Conservation (phyloP, 2,797 vertebrate genomes). For the Sebastes steindachneri region DNA sequence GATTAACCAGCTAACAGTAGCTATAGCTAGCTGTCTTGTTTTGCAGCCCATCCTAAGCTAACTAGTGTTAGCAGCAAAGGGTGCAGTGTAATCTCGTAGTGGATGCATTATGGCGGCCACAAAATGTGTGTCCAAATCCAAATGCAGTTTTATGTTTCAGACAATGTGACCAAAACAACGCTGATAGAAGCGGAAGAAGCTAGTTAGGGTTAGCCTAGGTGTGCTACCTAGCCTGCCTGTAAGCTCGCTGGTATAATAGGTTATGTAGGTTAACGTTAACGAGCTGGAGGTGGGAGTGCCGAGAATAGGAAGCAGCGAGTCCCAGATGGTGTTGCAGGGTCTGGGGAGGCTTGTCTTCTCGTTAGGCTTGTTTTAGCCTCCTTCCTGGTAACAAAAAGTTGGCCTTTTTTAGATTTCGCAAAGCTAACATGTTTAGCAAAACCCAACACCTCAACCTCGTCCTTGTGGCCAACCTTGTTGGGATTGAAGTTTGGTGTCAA, state of each 20-base stretch:
- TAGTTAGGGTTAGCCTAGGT: constrained; percentile 36
- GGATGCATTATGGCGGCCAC: constrained; percentile 40
- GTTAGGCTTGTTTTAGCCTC: background rate
- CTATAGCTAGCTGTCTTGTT: constrained; percentile 25
- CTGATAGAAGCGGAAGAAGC: constrained; percentile 50
- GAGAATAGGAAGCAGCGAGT: constrained; percentile 23
- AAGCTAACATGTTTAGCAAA: constrained; percentile 37
- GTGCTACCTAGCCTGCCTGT: constrained; percentile 49
- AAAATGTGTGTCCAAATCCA: background rate
- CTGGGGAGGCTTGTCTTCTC: background rate
- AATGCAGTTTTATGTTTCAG: background rate
- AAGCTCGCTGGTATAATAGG: constrained; percentile 25
- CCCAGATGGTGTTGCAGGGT: constrained; percentile 7
- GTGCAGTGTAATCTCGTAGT: constrained; percentile 31
- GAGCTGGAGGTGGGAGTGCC: constrained; percentile 52
- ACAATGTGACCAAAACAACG: constrained; percentile 29
- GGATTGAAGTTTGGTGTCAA: constrained; percentile 38
- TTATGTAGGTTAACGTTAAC: constrained; percentile 57
- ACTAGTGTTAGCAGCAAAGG: constrained; percentile 45
- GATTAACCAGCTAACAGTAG: constrained; percentile 56
- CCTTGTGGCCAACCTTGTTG: constrained; percentile 78
- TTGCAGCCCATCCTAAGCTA: constrained; percentile 65
- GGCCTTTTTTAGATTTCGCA: constrained; percentile 27
- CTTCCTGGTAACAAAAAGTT: constrained; percentile 19
- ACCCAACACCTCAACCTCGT: constrained; percentile 45